Percentiles rank a stretch among this genome's conserved stretches.
Evolutionary conservation across 2,888 invertebrate species (phyloP).

Genomic region (Eupithecia tripunctaria): DNA sequence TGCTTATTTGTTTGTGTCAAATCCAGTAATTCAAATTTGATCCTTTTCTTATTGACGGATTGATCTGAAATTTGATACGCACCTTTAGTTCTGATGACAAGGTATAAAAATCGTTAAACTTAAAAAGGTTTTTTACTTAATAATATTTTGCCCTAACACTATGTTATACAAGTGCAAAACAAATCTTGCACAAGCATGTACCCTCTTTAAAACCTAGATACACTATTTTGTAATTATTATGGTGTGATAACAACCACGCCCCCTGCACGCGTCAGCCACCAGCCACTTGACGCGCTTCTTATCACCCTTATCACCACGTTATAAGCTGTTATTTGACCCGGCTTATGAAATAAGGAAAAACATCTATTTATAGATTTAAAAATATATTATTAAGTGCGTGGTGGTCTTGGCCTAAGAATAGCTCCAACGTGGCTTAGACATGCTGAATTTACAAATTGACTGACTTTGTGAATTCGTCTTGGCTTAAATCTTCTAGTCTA

Average conservation of each 20-base stretch:
- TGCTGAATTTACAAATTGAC: neutral
- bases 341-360: conserved; percentile 9
- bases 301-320: neutral
- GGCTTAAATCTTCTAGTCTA: neutral
- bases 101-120: too few relatives aligned
- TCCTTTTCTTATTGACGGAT: too few relatives aligned
- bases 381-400: neutral
- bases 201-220: neutral
- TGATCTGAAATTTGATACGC: too few relatives aligned
- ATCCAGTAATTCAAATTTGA: too few relatives aligned
- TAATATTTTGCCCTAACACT: neutral
- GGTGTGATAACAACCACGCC: conserved; percentile 9
- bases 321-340: neutral
- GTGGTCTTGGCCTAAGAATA: neutral
- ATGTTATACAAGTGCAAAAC: neutral
- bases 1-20: too few relatives aligned
- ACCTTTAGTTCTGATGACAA: too few relatives aligned
- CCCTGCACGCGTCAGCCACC: conserved; percentile 12
- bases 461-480: neutral
- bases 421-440: neutral
- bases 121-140: too few relatives aligned
- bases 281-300: conserved; percentile 3
- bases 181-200: neutral
- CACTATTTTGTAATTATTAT: neutral
- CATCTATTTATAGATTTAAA: neutral